Evolutionary conservation across 2,888 invertebrate species (phyloP).

Genomic region (Coelogynopora nodosa): DNA sequence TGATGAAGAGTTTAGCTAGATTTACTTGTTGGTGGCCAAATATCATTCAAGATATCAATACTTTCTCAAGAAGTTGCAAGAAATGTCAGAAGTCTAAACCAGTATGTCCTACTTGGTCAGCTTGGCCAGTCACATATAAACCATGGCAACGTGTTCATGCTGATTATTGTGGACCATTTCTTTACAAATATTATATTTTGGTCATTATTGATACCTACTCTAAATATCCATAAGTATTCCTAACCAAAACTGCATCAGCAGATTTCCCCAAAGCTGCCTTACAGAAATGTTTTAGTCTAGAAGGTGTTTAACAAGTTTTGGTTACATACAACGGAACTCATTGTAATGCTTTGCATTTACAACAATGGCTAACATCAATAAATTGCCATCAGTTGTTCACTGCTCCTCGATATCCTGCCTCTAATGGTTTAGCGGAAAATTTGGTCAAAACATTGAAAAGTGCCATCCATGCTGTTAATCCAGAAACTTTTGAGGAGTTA

Average conservation of each 20-base stretch:
- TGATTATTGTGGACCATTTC: constrained; percentile 28
- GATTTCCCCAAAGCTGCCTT: background rate
- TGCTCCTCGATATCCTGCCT: background rate
- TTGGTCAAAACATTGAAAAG: background rate
- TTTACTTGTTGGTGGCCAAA: too few species aligned
- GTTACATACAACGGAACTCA: constrained; percentile 1
- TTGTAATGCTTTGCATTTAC: background rate
- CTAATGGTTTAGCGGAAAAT: constrained; percentile 13
- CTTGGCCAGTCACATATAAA: too few species aligned
- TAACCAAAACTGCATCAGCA: background rate
- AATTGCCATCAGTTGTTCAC: background rate
- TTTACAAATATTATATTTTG: background rate
- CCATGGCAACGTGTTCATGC: too few species aligned
- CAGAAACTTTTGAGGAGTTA: background rate
- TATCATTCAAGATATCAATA: too few species aligned
- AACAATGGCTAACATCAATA: background rate
- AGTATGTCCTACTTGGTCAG: too few species aligned
- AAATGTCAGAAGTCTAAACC: too few species aligned
- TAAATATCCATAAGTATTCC: constrained; percentile 7
- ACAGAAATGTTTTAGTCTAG: background rate
- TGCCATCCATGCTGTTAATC: background rate
- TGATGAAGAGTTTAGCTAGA: too few species aligned
- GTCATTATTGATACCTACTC: background rate
- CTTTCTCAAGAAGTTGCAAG: too few species aligned
- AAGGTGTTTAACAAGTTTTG: background rate